phyloP scores from a whole-genome alignment of 2,113 vertebrate species.

The Haemorhous mexicanus region DNA sequence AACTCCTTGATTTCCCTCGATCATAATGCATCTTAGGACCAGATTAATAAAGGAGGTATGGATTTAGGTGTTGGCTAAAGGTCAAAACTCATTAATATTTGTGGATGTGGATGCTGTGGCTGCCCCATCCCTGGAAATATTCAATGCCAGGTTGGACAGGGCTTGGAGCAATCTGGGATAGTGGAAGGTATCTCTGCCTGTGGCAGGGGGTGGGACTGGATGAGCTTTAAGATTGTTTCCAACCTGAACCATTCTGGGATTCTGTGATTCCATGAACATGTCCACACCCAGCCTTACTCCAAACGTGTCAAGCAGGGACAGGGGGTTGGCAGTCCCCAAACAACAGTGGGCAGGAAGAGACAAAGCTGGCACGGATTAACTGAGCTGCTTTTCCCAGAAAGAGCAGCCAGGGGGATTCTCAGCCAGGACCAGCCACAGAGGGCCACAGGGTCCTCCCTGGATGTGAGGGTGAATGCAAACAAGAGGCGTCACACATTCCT shows the following conservation, averaged over 20 bases:
- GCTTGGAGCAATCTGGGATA: background rate
- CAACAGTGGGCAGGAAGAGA: background rate
- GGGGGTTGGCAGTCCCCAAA: background rate
- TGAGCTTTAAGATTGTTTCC: background rate
- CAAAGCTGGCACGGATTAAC: background rate
- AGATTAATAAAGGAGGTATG: background rate
- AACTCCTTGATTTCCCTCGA: background rate
- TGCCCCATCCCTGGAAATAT: background rate
- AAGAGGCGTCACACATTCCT: background rate
- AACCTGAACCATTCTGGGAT: background rate
- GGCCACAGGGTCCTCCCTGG: background rate
- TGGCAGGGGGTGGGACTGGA: too few species aligned
- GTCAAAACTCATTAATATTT: background rate
- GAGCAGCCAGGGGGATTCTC: background rate
- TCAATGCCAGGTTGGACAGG: background rate
- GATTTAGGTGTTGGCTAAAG: background rate
- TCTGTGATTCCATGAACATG: background rate
- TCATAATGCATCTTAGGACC: background rate
- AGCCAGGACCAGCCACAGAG: background rate
- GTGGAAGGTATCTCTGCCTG: background rate
- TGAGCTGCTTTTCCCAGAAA: background rate
- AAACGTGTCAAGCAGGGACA: accelerated
- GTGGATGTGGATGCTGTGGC: background rate
- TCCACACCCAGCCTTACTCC: background rate
- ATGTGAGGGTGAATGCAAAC: background rate